Evolutionary conservation across 2,797 vertebrate genomes (phyloP).

Genomic region (Sparidentex hasta): DNA sequence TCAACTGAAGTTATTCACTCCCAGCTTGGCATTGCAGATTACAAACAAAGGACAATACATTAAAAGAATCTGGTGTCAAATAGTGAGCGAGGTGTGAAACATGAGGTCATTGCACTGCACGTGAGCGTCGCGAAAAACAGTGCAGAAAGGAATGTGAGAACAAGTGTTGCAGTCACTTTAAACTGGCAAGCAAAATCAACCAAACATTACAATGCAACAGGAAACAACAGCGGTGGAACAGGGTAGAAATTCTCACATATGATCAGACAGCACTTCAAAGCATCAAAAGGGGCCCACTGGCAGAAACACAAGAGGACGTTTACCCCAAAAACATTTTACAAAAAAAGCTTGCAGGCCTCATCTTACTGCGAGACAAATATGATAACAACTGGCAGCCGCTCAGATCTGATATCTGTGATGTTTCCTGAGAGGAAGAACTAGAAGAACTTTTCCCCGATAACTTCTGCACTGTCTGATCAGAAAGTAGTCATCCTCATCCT

Average conservation of each 20-base stretch:
- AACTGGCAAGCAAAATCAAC: neutral
- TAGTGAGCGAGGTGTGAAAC: neutral
- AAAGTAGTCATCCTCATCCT: neutral
- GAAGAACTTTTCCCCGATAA: neutral
- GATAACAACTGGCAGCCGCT: neutral
- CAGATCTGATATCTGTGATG: neutral
- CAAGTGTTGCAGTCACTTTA: neutral
- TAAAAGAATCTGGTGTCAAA: neutral
- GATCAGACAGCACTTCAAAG: neutral
- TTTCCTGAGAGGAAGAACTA: neutral
- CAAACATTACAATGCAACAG: slow-evolving; percentile 11
- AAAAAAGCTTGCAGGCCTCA: neutral
- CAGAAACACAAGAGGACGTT: neutral
- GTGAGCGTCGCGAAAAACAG: neutral
- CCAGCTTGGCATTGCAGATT: neutral
- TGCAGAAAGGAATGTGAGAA: neutral
- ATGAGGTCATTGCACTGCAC: neutral
- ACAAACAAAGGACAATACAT: neutral
- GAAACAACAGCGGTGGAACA: slow-evolving; percentile 10
- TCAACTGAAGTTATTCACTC: neutral
- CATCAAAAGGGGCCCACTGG: neutral
- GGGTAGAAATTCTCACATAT: neutral
- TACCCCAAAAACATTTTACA: neutral
- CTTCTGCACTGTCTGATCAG: neutral
- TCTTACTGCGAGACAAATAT: neutral